Evolutionary conservation across 1,140 invertebrate genomes (phyloP), one percentile per base, ranked within the genome.

Genomic region (Cecropterus lyciades): DNA sequence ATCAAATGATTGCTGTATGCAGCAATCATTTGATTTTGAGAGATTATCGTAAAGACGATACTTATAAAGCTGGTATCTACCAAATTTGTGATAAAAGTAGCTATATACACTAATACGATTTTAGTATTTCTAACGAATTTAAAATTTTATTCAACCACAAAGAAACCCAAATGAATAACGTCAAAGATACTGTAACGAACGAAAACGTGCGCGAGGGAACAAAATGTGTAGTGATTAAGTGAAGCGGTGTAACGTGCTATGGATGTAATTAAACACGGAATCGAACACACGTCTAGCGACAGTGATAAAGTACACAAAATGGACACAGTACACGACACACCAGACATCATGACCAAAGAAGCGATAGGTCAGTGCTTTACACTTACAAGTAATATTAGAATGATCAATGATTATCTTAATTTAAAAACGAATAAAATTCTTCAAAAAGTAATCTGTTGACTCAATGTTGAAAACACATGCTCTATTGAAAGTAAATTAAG

Each of bases 331-430:
- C 79, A 85, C 73, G 65, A 80, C 57, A 84, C 79, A 78, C 63
- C 55, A 72, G 79, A 89, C 69, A 86, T 85, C 73, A 80, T 91
- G 81, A 84, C 79, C 45, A 72, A 70, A 71, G 88, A 89, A 69
- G 86, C 84, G 40, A 83, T 91, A 91, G 88, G 88, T 91, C 81
- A 87, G 88, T 91, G 69, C 37, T 45, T 46, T 48, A 27, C 16
- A 63, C 56, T 53, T 56, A 67, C 37, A 65, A 53, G 20, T 15
- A 67, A 37, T 16, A 14, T 40, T 55, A 16, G 66, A 59, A 70
- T 73, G 70, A 67, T 75, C 72, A 77, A 72, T 74, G 72, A 72
- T 74, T 49, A 46, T 30, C 27, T 52, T 9, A 55, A 65, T 52
- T 16, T 8, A 46, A 1, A 4, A 14, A 11, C 6, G 1, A n/a